A percentile compares a stretch with the other conserved stretches of the same genome.
Conservation (phyloP, 2,888 invertebrate species). For the Meliscaeva auricollis region DNA sequence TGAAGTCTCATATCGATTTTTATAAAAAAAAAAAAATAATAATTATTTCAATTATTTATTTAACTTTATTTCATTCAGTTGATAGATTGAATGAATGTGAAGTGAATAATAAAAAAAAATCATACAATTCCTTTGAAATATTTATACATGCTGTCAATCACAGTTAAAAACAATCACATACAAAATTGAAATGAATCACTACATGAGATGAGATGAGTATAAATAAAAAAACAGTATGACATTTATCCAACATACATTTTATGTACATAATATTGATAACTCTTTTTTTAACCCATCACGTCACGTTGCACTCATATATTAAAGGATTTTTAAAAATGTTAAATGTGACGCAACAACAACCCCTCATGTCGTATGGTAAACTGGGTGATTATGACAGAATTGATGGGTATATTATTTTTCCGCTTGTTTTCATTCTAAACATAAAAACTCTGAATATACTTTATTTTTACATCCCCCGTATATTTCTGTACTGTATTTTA, state of each 20-base stretch:
- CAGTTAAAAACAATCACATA: neutral
- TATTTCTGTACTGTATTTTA: neutral
- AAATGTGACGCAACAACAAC: slow-evolving; percentile 4
- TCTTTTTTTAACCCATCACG: neutral
- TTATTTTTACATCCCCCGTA: neutral
- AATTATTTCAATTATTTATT: no score
- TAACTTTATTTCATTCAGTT: no score
- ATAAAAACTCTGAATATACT: slow-evolving; percentile 1
- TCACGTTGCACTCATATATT: slow-evolving; percentile 11
- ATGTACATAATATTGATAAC: no score
- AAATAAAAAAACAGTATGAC: slow-evolving; percentile 7
- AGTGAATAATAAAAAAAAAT: neutral
- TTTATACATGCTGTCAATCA: neutral
- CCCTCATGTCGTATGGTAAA: neutral
- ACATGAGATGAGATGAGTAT: slow-evolving; percentile 10
- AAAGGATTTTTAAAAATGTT: slow-evolving; percentile 15
- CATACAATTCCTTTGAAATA: neutral
- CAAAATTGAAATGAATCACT: neutral
- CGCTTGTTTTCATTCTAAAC: slow-evolving; percentile 16
- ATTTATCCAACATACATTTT: slow-evolving; percentile 1
- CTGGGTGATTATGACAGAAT: slow-evolving; percentile 10
- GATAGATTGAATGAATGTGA: no score
- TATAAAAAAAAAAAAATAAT: no score
- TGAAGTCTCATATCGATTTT: no score
- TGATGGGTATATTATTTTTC: slow-evolving; percentile 10